Percentiles rank a stretch among this genome's conserved stretches.
These are phyloP conservation scores for Amphilophus citrinellus DNA, from an alignment of 2,113 vertebrate species.

Conservation along the genomic window DNA sequence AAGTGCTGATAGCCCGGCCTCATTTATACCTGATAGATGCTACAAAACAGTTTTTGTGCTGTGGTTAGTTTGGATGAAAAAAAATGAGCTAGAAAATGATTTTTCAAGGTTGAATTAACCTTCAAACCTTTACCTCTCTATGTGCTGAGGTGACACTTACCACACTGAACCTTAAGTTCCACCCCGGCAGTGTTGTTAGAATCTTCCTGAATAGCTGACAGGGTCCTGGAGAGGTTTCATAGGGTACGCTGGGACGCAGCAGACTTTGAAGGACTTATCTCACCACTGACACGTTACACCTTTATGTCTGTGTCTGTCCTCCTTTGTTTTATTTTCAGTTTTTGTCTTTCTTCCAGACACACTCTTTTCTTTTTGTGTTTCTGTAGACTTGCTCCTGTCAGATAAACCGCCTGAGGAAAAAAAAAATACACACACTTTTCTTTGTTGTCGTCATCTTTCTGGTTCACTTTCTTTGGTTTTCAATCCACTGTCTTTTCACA, in stretches of 20 bases:
- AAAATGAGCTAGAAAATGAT: neutral
- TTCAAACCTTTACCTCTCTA: neutral
- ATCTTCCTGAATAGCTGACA: neutral
- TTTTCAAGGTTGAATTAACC: neutral
- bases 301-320: neutral
- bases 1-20: neutral
- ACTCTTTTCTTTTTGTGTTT: slow-evolving; percentile 4
- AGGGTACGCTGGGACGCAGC: slow-evolving; percentile 8
- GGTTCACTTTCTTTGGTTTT: neutral
- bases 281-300: neutral
- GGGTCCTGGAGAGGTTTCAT: slow-evolving; percentile 20
- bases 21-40: neutral
- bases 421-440: neutral
- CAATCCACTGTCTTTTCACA: neutral
- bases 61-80: neutral
- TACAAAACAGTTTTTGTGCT: neutral
- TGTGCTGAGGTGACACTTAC: neutral
- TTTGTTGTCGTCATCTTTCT: neutral
- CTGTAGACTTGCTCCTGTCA: neutral
- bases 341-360: neutral
- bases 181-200: neutral
- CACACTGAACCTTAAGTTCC: neutral
- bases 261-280: slow-evolving; percentile 8
- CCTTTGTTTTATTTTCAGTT: neutral
- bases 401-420: neutral